These are phyloP conservation scores for Tetrax tetrax DNA, from an alignment of 2,113 vertebrate genomes.

Conservation along the genomic window DNA sequence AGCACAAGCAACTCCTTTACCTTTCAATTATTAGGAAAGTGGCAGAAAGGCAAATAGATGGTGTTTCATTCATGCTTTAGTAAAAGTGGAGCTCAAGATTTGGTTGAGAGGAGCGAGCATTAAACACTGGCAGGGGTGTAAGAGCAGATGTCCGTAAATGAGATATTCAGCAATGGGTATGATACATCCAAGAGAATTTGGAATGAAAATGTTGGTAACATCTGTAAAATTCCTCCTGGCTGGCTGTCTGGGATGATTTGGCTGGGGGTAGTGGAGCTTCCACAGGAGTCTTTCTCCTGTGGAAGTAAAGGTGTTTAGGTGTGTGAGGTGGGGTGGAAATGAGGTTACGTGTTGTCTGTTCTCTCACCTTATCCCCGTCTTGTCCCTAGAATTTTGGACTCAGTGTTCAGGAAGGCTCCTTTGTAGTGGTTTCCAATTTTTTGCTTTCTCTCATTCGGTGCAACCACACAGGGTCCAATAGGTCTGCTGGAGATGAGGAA, in stretches of 20 bases:
- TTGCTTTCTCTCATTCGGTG: neutral
- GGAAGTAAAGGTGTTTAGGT: neutral
- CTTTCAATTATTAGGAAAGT: neutral
- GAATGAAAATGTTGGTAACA: neutral
- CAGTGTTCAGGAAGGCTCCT: neutral
- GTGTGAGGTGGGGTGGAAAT: neutral
- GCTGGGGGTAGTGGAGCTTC: neutral
- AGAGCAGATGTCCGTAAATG: accelerated
- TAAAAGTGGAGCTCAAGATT: neutral
- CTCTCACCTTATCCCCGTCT: neutral
- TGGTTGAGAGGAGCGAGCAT: neutral
- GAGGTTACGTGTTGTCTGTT: neutral
- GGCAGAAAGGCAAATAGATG: neutral
- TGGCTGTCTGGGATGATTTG: neutral
- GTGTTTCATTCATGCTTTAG: neutral
- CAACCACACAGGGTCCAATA: neutral
- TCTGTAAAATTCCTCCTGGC: neutral
- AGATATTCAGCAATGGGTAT: accelerated
- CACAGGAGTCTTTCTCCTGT: neutral
- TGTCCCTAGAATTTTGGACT: neutral
- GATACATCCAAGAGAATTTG: neutral
- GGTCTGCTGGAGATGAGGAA: neutral
- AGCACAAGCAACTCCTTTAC: neutral
- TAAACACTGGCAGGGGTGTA: neutral
- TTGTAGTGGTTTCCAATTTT: neutral